A percentile compares a stretch with the other conserved stretches of the same genome.
These are phyloP conservation scores for Eristalis intricaria DNA, from an alignment of 2,888 invertebrate genomes.

Conservation along the genomic window DNA sequence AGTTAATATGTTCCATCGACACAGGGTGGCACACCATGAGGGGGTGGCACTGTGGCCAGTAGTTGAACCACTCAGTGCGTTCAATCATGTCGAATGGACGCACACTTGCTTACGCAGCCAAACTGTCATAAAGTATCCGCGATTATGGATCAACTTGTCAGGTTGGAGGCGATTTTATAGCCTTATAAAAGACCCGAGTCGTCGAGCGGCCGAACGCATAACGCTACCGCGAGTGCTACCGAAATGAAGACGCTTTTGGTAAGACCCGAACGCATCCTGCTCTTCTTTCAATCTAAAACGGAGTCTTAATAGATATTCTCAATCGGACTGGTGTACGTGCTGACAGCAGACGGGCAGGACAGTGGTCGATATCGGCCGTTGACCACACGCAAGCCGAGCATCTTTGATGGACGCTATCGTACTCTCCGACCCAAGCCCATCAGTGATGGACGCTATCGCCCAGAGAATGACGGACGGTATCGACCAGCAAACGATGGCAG, in stretches of 20 bases:
- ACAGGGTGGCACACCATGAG: slow-evolving; percentile 33
- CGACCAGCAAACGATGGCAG: slow-evolving; percentile 76
- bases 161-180: slow-evolving; percentile 60
- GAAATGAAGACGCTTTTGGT: slow-evolving; percentile 63
- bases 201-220: slow-evolving; percentile 43
- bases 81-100: slow-evolving; percentile 33
- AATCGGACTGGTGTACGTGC: slow-evolving; percentile 65
- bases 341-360: slow-evolving; percentile 74
- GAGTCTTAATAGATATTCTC: slow-evolving; percentile 26
- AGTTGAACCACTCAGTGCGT: slow-evolving; percentile 31
- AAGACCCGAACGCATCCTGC: neutral
- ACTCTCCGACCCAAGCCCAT: slow-evolving; percentile 75
- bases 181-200: slow-evolving; percentile 49
- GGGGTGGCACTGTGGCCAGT: neutral
- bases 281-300: neutral
- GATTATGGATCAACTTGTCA: slow-evolving; percentile 49
- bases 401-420: slow-evolving; percentile 76
- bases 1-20: slow-evolving; percentile 3
- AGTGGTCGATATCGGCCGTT: slow-evolving; percentile 82
- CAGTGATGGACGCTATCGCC: slow-evolving; percentile 82
- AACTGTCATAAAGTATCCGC: slow-evolving; percentile 52
- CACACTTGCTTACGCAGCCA: slow-evolving; percentile 49
- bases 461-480: slow-evolving; percentile 77
- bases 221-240: slow-evolving; percentile 45
- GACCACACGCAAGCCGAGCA: slow-evolving; percentile 39